These are phyloP conservation scores for Semicossyphus pulcher DNA, from an alignment of 2,113 vertebrate species.

Conservation along the genomic window DNA sequence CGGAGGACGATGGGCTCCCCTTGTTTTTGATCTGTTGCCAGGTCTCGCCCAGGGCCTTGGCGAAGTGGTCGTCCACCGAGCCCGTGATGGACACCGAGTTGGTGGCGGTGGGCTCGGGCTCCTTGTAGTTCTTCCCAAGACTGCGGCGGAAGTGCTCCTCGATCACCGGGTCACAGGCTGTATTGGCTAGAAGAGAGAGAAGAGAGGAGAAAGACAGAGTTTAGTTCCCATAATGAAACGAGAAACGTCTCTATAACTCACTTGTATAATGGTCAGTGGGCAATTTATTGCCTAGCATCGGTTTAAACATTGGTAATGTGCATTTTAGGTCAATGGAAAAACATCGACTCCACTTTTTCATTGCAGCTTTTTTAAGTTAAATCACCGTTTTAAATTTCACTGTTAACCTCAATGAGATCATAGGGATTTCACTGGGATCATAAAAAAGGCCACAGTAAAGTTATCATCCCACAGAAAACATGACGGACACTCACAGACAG, in stretches of 20 bases:
- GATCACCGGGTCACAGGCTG: conserved; percentile 94
- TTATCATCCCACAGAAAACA: conserved; percentile 54
- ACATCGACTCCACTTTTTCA: conserved; percentile 41
- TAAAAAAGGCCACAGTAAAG: conserved; percentile 55
- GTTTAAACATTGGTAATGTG: conserved; percentile 19
- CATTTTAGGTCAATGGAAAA: conserved; percentile 52
- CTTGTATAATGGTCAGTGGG: conserved; percentile 9
- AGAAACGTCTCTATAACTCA: conserved; percentile 13
- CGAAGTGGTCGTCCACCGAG: conserved; percentile 98
- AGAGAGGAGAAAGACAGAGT: not conserved
- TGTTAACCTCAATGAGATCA: conserved; percentile 70
- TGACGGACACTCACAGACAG: conserved; percentile 22
- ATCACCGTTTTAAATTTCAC: conserved; percentile 55
- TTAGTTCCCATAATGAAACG: conserved; percentile 27
- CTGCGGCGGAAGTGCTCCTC: conserved; percentile 99
- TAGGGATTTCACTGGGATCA: conserved; percentile 54
- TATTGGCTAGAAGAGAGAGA: conserved; percentile 77
- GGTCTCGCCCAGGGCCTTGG: conserved; percentile 97
- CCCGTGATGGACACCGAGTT: conserved; percentile 99
- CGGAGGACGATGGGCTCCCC: conserved; percentile 81
- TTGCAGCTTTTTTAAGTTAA: conserved; percentile 32
- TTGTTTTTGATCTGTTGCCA: conserved; percentile 99
- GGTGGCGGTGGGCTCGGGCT: conserved; percentile 91
- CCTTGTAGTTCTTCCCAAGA: conserved; percentile 98
- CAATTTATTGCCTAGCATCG: conserved; percentile 32